phyloP scores from a whole-genome alignment of 1,140 invertebrate genomes.

The Pemphigus obesinymphae region DNA sequence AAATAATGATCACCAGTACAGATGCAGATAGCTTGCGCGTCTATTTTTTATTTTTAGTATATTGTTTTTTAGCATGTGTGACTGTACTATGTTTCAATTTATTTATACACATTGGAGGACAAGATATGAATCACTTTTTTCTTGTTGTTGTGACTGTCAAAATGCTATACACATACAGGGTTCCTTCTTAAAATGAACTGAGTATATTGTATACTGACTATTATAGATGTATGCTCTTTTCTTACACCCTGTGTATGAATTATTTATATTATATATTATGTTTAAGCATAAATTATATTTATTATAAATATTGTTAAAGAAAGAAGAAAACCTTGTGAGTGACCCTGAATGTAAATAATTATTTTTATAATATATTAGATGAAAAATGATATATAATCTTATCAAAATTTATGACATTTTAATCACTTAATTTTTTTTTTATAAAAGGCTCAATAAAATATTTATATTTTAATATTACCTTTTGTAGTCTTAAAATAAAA shows the following conservation, averaged over 20 bases:
- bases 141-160: too few relatives aligned
- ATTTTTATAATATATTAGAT: conserved; percentile 22
- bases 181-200: too few relatives aligned
- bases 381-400: neutral
- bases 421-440: neutral
- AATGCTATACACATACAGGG: too few relatives aligned
- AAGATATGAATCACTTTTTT: too few relatives aligned
- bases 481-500: neutral
- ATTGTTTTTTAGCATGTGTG: too few relatives aligned
- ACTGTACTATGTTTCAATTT: too few relatives aligned
- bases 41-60: too few relatives aligned
- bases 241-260: conserved; percentile 16
- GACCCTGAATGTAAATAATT: neutral
- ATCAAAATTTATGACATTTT: neutral
- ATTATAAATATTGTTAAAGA: neutral
- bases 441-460: conserved; percentile 8
- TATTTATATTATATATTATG: conserved; percentile 5
- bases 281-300: neutral
- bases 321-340: neutral
- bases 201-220: too few relatives aligned
- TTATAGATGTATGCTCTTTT: neutral
- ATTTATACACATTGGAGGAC: too few relatives aligned
- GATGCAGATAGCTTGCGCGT: too few relatives aligned
- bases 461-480: conserved; percentile 16
- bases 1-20: too few relatives aligned